These are phyloP conservation scores for Melanotaenia boesemani DNA, from an alignment of 2,797 vertebrate genomes.

Conservation along the genomic window DNA sequence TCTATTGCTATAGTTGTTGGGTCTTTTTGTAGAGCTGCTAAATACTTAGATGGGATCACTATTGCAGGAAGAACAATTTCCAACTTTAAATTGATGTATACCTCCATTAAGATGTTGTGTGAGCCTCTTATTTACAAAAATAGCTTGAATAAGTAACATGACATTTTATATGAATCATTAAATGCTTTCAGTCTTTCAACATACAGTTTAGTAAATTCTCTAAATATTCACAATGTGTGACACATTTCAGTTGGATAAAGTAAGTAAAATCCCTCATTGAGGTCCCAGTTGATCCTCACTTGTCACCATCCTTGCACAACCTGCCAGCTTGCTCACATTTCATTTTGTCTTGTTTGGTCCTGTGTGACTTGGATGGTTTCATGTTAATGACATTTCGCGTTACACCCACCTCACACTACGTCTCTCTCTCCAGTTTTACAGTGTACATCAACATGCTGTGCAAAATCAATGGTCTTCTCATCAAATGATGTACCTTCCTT, in stretches of 20 bases:
- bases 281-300: background rate
- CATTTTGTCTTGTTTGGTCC: background rate
- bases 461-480: background rate
- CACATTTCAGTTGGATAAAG: background rate
- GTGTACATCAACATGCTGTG: background rate
- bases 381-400: background rate
- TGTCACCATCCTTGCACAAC: background rate
- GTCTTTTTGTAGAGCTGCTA: background rate
- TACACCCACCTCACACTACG: background rate
- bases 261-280: background rate
- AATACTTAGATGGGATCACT: no score
- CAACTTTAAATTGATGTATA: no score
- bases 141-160: background rate
- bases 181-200: background rate
- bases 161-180: background rate
- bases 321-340: conserved; percentile 4
- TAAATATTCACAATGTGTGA: background rate
- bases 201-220: background rate
- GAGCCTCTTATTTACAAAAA: no score
- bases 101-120: no score
- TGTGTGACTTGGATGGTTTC: background rate
- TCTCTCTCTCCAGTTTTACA: background rate
- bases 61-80: no score
- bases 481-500: background rate
- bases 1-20: background rate